A percentile compares a stretch with the other conserved stretches of the same genome.
These are phyloP conservation scores for Drosophila ustulata DNA, from an alignment of 2,888 invertebrate species.

Conservation along the genomic window DNA sequence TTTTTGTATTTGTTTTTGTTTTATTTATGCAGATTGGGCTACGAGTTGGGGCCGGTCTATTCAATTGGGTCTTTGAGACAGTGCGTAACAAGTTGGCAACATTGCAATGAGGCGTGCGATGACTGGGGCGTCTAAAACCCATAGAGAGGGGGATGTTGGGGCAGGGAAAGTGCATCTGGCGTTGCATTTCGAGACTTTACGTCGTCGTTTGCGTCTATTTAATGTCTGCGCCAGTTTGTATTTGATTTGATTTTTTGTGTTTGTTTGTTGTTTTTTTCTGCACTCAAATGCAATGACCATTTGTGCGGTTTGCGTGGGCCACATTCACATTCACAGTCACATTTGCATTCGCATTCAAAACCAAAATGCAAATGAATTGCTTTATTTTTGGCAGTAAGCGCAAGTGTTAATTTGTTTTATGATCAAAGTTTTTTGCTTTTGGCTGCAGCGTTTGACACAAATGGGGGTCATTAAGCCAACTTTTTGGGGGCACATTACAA, in stretches of 20 bases:
- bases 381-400: slow-evolving; percentile 66
- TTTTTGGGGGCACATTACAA: slow-evolving; percentile 16
- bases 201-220: slow-evolving; percentile 53
- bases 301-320: slow-evolving; percentile 63
- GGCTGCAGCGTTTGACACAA: slow-evolving; percentile 26
- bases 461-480: slow-evolving; percentile 51
- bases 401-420: slow-evolving; percentile 77
- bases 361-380: slow-evolving; percentile 57
- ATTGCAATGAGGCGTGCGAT: slow-evolving; percentile 42
- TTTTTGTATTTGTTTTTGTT: background rate
- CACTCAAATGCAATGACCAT: slow-evolving; percentile 38
- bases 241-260: background rate
- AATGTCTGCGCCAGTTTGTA: slow-evolving; percentile 49
- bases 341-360: slow-evolving; percentile 17
- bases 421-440: slow-evolving; percentile 45
- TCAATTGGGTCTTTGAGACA: slow-evolving; percentile 40
- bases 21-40: background rate
- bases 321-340: slow-evolving; percentile 15
- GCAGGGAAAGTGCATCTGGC: slow-evolving; percentile 18
- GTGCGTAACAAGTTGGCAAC: slow-evolving; percentile 66
- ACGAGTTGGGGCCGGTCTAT: slow-evolving; percentile 28
- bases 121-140: slow-evolving; percentile 2
- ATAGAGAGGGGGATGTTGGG: background rate
- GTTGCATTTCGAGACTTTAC: slow-evolving; percentile 54
- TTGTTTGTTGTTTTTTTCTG: background rate